A percentile compares a stretch with the other conserved stretches of the same genome.
phyloP scores from a whole-genome alignment of 2,113 vertebrate species.

The Dipodomys stephensi region DNA sequence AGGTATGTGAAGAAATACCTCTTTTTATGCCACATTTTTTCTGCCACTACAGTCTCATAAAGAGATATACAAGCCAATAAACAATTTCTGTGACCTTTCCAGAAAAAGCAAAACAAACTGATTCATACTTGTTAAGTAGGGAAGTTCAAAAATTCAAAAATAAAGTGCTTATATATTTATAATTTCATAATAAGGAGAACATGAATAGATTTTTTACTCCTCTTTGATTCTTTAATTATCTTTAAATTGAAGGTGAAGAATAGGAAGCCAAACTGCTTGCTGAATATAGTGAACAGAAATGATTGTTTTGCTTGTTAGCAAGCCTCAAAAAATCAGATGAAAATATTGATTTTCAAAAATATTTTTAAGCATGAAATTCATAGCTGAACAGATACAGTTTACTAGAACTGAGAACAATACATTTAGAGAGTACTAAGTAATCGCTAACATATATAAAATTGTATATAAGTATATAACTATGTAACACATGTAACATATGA shows the following conservation, averaged over 20 bases:
- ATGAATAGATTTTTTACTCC: background rate
- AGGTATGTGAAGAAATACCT: background rate
- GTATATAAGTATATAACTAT: background rate
- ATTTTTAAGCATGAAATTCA: conserved; percentile 44
- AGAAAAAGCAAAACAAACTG: background rate
- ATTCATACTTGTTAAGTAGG: background rate
- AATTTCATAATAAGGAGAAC: conserved; percentile 23
- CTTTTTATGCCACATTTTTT: background rate
- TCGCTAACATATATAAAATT: background rate
- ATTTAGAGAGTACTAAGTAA: background rate
- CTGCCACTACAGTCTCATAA: background rate
- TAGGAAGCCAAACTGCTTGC: background rate
- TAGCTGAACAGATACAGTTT: background rate
- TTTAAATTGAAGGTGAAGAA: conserved; percentile 20
- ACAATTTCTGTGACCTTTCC: background rate
- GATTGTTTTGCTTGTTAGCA: conserved; percentile 4
- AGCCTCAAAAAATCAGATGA: conserved; percentile 42
- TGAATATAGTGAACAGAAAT: background rate
- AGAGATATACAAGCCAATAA: background rate
- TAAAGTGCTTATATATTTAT: conserved; percentile 6
- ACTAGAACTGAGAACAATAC: conserved; percentile 5
- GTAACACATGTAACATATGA: background rate
- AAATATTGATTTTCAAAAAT: conserved; percentile 38
- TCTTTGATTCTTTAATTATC: background rate
- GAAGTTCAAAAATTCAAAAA: conserved; percentile 24